Percentiles rank a stretch among this genome's conserved stretches.
Evolutionary conservation across 2,888 invertebrate species (phyloP).

Genomic region (Cryptus armator): DNA sequence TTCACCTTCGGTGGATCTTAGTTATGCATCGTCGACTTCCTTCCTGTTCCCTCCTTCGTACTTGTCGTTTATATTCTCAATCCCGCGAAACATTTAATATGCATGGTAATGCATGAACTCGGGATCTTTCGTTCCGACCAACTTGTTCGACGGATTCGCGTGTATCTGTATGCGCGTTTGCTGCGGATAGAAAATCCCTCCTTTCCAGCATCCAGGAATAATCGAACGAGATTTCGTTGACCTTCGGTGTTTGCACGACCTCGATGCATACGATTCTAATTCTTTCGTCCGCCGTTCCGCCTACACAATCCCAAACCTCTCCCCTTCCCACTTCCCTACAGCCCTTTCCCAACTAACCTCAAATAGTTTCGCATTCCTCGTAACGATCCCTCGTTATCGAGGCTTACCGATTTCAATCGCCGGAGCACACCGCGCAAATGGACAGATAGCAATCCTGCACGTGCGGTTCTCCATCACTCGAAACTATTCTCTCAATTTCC

Average conservation of each 20-base stretch:
- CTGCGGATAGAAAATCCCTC: slow-evolving; percentile 4
- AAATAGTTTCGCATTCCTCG: slow-evolving; percentile 42
- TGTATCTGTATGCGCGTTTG: neutral
- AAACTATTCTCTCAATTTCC: slow-evolving; percentile 1
- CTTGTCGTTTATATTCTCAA: slow-evolving; percentile 36
- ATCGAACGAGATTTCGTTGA: slow-evolving; percentile 35
- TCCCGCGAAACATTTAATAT: slow-evolving; percentile 42
- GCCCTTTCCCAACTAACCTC: neutral
- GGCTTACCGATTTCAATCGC: slow-evolving; percentile 6
- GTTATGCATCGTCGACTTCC: slow-evolving; percentile 29
- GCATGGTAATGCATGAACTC: slow-evolving; percentile 42
- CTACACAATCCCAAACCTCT: neutral
- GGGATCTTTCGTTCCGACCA: slow-evolving; percentile 17
- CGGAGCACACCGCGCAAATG: neutral
- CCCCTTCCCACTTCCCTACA: neutral
- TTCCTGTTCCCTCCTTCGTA: slow-evolving; percentile 16
- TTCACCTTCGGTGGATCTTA: slow-evolving; percentile 3
- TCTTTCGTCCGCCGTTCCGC: neutral
- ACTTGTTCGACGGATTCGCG: slow-evolving; percentile 2
- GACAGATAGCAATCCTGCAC: neutral
- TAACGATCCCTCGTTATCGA: slow-evolving; percentile 42
- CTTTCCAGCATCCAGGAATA: slow-evolving; percentile 12
- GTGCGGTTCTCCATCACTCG: neutral
- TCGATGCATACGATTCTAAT: neutral
- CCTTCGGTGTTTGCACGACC: slow-evolving; percentile 12